phyloP scores from a whole-genome alignment of 2,888 invertebrate species.

The Blastobasis lacticolella region DNA sequence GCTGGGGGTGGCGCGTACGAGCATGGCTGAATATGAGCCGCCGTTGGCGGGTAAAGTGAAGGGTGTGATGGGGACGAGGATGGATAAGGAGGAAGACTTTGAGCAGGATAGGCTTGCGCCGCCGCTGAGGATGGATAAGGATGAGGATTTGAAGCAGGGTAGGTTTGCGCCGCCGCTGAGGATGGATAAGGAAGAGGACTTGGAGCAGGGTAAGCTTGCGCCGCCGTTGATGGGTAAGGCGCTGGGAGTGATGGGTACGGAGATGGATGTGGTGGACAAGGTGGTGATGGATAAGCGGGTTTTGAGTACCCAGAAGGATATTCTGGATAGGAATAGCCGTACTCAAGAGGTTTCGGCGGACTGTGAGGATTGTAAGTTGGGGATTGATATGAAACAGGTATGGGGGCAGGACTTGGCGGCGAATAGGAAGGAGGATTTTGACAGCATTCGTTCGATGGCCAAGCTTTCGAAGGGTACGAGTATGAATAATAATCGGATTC shows the following conservation, averaged over 20 bases:
- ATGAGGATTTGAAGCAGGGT: background rate
- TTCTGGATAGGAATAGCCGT: conserved; percentile 2
- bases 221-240: background rate
- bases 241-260: background rate
- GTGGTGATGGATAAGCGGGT: background rate
- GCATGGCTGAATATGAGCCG: conserved; percentile 15
- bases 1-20: conserved; percentile 10
- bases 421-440: background rate
- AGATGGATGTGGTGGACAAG: background rate
- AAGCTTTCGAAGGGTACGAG: background rate
- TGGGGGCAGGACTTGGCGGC: background rate
- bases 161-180: background rate
- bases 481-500: background rate
- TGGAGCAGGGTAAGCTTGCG: background rate
- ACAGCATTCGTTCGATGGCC: background rate
- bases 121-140: background rate
- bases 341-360: background rate
- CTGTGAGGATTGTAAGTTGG: background rate
- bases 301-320: background rate
- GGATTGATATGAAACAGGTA: background rate
- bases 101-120: background rate
- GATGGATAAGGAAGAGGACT: background rate
- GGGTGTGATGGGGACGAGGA: background rate
- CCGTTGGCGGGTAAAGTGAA: background rate
- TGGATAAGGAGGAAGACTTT: background rate